Conservation (phyloP, 1,140 invertebrate genomes). For the Hypsibius dujardini region DNA sequence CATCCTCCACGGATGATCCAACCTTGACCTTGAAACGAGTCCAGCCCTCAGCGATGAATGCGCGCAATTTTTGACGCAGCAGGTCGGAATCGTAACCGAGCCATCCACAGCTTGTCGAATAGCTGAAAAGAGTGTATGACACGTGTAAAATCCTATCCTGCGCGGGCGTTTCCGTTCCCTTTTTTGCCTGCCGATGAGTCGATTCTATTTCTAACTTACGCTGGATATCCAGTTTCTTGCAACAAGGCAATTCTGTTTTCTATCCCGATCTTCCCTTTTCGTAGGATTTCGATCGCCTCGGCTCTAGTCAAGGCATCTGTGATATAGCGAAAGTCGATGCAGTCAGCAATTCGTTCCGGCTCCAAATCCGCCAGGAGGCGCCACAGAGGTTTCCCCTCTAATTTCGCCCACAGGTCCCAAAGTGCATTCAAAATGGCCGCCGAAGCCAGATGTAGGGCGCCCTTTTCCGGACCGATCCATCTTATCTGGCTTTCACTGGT, state of each 20-base stretch:
- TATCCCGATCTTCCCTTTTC: slow-evolving; percentile 41
- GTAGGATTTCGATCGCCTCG: slow-evolving; percentile 57
- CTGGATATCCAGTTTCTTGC: slow-evolving; percentile 47
- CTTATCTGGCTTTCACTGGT: slow-evolving; percentile 69
- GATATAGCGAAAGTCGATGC: slow-evolving; percentile 68
- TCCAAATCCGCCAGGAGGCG: slow-evolving; percentile 59
- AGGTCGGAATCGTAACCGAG: slow-evolving; percentile 17
- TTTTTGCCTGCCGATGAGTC: no score
- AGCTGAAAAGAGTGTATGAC: slow-evolving; percentile 9
- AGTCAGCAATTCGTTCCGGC: slow-evolving; percentile 58
- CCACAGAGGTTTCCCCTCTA: slow-evolving; percentile 69
- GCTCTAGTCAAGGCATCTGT: slow-evolving; percentile 59
- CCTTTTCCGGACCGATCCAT: slow-evolving; percentile 86
- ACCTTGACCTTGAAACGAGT: slow-evolving; percentile 68
- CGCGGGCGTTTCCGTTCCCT: no score
- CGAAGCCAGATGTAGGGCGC: slow-evolving; percentile 66
- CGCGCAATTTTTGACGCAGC: neutral
- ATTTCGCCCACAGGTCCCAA: slow-evolving; percentile 74
- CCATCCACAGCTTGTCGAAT: neutral
- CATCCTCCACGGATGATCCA: slow-evolving; percentile 57
- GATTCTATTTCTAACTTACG: slow-evolving; percentile 39
- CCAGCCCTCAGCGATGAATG: slow-evolving; percentile 16
- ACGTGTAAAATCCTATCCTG: neutral
- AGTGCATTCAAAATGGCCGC: slow-evolving; percentile 69
- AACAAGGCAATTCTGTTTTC: slow-evolving; percentile 42